These are phyloP conservation scores for Eurystomus glaucurus DNA, from an alignment of 2,797 vertebrate species.

Conservation along the genomic window DNA sequence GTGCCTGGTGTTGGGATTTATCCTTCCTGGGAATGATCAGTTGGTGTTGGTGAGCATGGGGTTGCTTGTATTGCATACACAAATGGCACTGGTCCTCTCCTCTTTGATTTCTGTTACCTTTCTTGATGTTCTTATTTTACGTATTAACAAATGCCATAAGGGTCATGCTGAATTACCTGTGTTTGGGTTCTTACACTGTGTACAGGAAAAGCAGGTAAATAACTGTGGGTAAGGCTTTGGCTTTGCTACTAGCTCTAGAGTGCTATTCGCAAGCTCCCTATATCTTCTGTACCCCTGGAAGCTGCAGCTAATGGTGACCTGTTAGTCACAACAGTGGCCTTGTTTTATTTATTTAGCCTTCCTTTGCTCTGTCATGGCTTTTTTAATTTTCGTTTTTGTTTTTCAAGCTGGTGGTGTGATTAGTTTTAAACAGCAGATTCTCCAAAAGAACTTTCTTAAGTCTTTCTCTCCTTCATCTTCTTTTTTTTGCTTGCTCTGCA, in stretches of 20 bases:
- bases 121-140: neutral
- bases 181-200: neutral
- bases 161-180: too few species aligned
- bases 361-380: neutral
- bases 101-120: neutral
- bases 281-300: neutral
- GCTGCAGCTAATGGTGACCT: neutral
- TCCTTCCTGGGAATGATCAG: neutral
- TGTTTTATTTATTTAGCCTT: neutral
- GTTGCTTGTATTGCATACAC: neutral
- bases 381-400: neutral
- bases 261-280: neutral
- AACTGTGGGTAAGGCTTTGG: neutral
- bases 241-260: neutral
- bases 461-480: neutral
- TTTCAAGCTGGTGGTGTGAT: neutral
- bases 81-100: neutral
- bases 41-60: neutral
- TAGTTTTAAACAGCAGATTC: neutral
- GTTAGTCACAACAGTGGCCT: neutral
- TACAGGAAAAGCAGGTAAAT: neutral
- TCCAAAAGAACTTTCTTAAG: neutral
- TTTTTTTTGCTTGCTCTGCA: neutral
- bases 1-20: conserved; percentile 30
- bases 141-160: neutral